Evolutionary conservation across 2,113 vertebrate species (phyloP), one percentile per base, ranked within the genome.

Genomic region (Brachyistius frenatus): DNA sequence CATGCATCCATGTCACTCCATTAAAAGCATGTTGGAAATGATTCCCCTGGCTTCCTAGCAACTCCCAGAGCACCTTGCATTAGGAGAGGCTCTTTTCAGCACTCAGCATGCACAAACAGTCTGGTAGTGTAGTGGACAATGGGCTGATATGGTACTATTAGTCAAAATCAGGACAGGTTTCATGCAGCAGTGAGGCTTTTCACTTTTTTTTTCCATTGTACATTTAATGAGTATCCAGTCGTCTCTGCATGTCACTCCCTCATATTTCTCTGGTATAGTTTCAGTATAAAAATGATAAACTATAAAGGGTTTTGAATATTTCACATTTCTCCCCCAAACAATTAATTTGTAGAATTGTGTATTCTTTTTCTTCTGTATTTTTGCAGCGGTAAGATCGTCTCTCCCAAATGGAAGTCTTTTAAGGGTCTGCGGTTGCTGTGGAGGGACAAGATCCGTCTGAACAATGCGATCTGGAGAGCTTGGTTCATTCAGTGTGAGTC

Each of bases 381-480:
- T 58, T 83, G 54, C 89, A 99, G 98, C 70, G 96, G 96, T 76
- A 98, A 98, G 80, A 94, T 99, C 66, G 97, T 97, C 2, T 99
- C 98, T 47, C 98, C 98, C 2, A 99, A 99, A 87, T 99, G 98
- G 98, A 99, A 99, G 94, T 97, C 97, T 67, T 99, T 99, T 90
- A 99, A 99, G 86, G 98, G 98, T 3, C 94, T 98, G 89, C 93
- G 95, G 60, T 80, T 99, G 84, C 95, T 98, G 60, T 99, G 98
- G 94, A 90, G 96, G 66, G 98, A 99, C 85, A 99, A 99, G 93
- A 99, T 99, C 67, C 98, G 98, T 2, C 95, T 99, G 86, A 99
- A 99, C 94, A 99, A 99, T 0, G 98, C 96, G 1, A 99, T 99
- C 91, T 99, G 98, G 98, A 97, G 98, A 91, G 97, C 97, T 0